Percentiles rank a stretch among this genome's conserved stretches.
Conservation (phyloP, 2,113 vertebrate species). For the Puntigrus tetrazona region DNA sequence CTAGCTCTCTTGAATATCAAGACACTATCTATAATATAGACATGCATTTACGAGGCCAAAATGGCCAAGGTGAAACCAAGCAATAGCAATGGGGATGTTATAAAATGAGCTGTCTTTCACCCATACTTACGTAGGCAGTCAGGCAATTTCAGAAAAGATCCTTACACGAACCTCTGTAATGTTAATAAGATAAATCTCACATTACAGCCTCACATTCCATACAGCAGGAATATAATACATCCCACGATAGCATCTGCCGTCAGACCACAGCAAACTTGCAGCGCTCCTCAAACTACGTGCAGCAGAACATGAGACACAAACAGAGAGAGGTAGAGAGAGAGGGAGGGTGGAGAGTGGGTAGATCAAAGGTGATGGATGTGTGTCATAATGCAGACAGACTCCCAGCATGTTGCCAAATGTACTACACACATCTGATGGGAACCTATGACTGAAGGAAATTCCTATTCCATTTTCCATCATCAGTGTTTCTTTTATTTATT, state of each 20-base stretch:
- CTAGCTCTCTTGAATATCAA: neutral
- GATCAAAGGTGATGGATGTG: too few species aligned
- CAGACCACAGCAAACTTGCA: conserved; percentile 12
- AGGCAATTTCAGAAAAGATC: neutral
- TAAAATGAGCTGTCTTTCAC: conserved; percentile 17
- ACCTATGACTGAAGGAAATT: conserved; percentile 8
- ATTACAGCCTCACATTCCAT: conserved; percentile 38
- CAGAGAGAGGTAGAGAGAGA: neutral
- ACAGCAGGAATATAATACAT: conserved; percentile 1
- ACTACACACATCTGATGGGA: conserved; percentile 27
- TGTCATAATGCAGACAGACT: conserved; percentile 44
- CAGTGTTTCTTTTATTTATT: neutral
- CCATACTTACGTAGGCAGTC: conserved; percentile 42
- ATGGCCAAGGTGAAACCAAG: neutral
- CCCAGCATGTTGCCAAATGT: conserved; percentile 41
- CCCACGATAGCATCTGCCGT: conserved; percentile 13
- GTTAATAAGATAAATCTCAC: neutral
- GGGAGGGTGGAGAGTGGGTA: conserved; percentile 22
- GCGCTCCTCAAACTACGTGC: neutral
- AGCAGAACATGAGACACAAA: conserved; percentile 4
- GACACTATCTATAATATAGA: neutral
- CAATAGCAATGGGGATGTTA: neutral
- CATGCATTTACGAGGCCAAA: neutral
- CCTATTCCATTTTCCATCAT: neutral
- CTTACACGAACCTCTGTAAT: neutral